Conservation (phyloP, 1,140 invertebrate genomes). For the Polypedilum vanderplanki region DNA sequence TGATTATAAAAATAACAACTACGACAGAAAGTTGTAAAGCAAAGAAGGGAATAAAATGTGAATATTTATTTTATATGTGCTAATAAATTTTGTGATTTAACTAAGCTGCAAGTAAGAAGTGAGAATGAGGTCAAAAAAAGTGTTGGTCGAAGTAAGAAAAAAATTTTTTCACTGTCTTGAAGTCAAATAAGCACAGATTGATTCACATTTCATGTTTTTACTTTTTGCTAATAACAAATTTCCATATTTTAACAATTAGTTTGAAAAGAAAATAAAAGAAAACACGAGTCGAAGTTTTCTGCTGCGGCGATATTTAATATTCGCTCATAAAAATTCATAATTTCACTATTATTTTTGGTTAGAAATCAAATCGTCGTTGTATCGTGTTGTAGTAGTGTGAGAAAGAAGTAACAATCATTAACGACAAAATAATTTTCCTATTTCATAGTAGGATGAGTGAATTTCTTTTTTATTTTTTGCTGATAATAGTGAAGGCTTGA, state of each 20-base stretch:
- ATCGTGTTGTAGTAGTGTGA: constrained; percentile 31
- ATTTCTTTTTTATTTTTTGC: constrained; percentile 23
- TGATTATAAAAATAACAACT: not conserved
- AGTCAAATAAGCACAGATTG: no score
- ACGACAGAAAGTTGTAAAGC: not conserved
- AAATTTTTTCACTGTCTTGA: no score
- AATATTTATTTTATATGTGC: no score
- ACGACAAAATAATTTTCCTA: constrained; percentile 41
- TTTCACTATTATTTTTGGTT: constrained; percentile 9
- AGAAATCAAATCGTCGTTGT: constrained; percentile 33
- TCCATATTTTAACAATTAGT: constrained; percentile 25
- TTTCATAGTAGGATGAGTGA: constrained; percentile 37
- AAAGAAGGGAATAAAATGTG: no score
- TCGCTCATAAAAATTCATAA: constrained; percentile 16
- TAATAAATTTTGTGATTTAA: no score
- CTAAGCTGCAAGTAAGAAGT: no score
- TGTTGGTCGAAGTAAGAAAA: no score
- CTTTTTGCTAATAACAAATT: not conserved
- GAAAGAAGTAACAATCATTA: constrained; percentile 32
- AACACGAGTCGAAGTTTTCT: not conserved
- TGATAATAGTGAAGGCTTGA: not conserved
- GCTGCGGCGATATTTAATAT: not conserved
- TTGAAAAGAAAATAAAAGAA: not conserved
- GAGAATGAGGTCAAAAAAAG: no score
- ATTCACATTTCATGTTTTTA: no score